Percentiles rank a stretch among this genome's conserved stretches.
Evolutionary conservation across 1,140 invertebrate species (phyloP).

Genomic region (Pinna nobilis): DNA sequence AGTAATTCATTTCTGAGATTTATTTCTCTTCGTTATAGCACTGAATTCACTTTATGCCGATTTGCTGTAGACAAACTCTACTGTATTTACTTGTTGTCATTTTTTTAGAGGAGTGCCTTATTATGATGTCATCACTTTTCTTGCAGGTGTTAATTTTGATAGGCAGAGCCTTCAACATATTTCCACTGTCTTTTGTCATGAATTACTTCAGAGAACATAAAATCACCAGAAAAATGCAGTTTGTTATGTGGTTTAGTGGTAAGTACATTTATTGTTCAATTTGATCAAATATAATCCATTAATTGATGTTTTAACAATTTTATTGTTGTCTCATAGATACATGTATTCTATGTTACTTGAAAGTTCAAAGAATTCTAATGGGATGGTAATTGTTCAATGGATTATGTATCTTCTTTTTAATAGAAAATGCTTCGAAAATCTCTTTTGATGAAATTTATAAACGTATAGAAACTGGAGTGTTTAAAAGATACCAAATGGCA

Average conservation of each 20-base stretch:
- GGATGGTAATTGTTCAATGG: too few species aligned
- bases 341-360: too few species aligned
- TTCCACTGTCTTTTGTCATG: conserved; percentile 92
- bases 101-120: neutral
- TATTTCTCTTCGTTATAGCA: neutral
- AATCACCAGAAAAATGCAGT: conserved; percentile 98
- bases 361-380: too few species aligned
- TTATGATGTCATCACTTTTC: conserved; percentile 2
- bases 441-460: too few species aligned
- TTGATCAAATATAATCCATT: too few species aligned
- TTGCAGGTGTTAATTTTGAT: conserved; percentile 87
- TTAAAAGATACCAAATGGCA: too few species aligned
- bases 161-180: conserved; percentile 97
- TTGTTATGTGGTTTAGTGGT: conserved; percentile 99
- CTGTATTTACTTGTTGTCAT: neutral
- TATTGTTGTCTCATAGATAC: too few species aligned
- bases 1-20: neutral
- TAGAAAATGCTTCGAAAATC: too few species aligned
- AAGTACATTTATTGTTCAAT: too few species aligned
- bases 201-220: conserved; percentile 98
- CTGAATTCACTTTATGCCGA: neutral
- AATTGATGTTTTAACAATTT: too few species aligned
- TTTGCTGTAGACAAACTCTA: neutral
- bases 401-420: too few species aligned
- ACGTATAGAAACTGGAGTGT: too few species aligned